Evolutionary conservation across 2,113 vertebrate genomes (phyloP), one percentile per base, ranked within the genome.

Genomic region (Apodemus speciosus): DNA sequence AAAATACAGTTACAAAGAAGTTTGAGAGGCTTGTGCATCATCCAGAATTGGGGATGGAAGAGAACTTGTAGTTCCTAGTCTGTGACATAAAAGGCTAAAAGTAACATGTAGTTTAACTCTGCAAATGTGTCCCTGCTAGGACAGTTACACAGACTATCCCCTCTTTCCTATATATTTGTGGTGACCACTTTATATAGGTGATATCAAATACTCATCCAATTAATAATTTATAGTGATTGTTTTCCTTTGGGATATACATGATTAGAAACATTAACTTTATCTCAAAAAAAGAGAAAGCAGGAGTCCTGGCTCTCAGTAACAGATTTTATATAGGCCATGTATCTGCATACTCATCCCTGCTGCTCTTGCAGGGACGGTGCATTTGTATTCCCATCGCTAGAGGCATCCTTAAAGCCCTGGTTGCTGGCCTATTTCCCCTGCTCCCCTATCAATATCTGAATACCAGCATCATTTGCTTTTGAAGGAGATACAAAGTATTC

Each of bases 401-500:
- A 51, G 64, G 38, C 27, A 40, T 83, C 90, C 38, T 73, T 66
- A n/a, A 95, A 76, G 56, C 32, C 71, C 71, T 18, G 20, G 4
- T n/a, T 85, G 46, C 64, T 92, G 77, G 40, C 43, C 53, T 84
- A 23, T 14, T 93, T 97, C 71, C 27, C 49, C 40, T 21, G 9
- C 0, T 69, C 21, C 9, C 20, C 90, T 68, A 58, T 16, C 56
- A 46, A 14, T 66, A 46, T 3, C 90, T 85, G 23, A 3, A 16
- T 25, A 43, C 25, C 53, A 83, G 35, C 80, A 91, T 2, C 16
- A n/a, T 95, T 92, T 49, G 20, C 32, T 83, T 90, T 62, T 92
- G 68, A 89, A 60, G 4, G 32, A 68, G 38, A 64, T 13, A 88
- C 40, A 75, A 56, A 35, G n/a, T 93, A 25, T 89, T 97, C 76